Evolutionary conservation across 1,140 invertebrate species (phyloP), one percentile per base, ranked within the genome.

Genomic region (Adelges cooleyi): DNA sequence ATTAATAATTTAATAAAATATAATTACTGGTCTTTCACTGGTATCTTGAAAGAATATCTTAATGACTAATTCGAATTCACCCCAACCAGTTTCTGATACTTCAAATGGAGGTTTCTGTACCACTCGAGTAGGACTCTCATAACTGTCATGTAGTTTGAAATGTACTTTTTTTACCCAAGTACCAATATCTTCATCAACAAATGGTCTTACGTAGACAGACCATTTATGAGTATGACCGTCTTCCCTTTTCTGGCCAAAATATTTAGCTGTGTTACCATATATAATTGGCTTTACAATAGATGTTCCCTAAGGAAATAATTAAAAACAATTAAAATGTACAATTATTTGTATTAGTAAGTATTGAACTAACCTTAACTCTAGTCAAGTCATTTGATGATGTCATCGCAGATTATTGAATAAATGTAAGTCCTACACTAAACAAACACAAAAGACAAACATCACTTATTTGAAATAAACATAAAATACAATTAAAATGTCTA

Each of bases 221-320:
- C 96, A 99, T 71, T 96, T 86, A 80, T 99, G 97, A 1, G 97
- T 99, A 72, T 99, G 96, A 0, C 95, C 94, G 80, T 99, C 95
- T 76, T 95, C 92, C n/a, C 95, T 80, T 76, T 98, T 99, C 71
- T 95, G 92, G 1, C 93, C 93, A 79, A 99, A 96, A 74, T 93
- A 94, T 67, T 90, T 78, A 0, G 96, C 92, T 65, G 94, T 81
- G 74, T 99, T 99, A 3, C 96, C 97, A 77, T 95, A 98, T 4
- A 99, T 86, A 72, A 99, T 89, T 17, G 95, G 92, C 73, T 99
- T 99, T 0, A 98, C 82, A 69, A 98, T 87, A 3, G 86, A 87
- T 2, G 93, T 75, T 50, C 92, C 93, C 86, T 95, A 68, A 36
- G 75, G 77, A 68, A 44, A 17, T 8, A 44, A 8, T 15, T 17